A percentile compares a stretch with the other conserved stretches of the same genome.
phyloP scores from a whole-genome alignment of 2,888 invertebrate species.

The Calameuta idolon region DNA sequence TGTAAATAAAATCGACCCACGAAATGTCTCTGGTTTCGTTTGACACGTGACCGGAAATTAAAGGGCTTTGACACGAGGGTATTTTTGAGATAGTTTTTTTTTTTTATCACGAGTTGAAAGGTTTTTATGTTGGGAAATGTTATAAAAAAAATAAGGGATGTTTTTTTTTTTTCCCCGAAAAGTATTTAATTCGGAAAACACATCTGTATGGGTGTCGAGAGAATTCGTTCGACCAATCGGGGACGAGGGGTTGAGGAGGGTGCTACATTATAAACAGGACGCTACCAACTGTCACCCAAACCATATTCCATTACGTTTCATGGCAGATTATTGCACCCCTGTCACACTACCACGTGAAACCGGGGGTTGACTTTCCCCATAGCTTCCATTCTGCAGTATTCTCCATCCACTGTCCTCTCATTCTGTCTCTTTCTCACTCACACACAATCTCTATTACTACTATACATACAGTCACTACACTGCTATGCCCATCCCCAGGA shows the following conservation, averaged over 20 bases:
- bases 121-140: no score
- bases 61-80: no score
- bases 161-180: no score
- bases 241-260: constrained; percentile 19
- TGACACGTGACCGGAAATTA: no score
- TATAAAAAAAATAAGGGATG: no score
- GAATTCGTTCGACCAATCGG: background rate
- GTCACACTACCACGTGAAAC: constrained; percentile 14
- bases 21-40: no score
- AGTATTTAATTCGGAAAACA: no score
- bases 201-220: background rate
- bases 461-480: background rate
- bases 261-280: constrained; percentile 34
- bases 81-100: no score
- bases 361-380: background rate
- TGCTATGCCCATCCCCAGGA: constrained; percentile 18
- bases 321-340: constrained; percentile 13
- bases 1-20: no score
- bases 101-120: no score
- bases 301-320: constrained; percentile 44
- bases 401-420: background rate
- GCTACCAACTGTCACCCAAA: constrained; percentile 36
- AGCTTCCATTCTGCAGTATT: constrained; percentile 10
- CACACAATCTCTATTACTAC: constrained; percentile 15
- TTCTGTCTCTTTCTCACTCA: constrained; percentile 5